Evolutionary conservation across 2,113 vertebrate genomes (phyloP).

Genomic region (Microcebus murinus): DNA sequence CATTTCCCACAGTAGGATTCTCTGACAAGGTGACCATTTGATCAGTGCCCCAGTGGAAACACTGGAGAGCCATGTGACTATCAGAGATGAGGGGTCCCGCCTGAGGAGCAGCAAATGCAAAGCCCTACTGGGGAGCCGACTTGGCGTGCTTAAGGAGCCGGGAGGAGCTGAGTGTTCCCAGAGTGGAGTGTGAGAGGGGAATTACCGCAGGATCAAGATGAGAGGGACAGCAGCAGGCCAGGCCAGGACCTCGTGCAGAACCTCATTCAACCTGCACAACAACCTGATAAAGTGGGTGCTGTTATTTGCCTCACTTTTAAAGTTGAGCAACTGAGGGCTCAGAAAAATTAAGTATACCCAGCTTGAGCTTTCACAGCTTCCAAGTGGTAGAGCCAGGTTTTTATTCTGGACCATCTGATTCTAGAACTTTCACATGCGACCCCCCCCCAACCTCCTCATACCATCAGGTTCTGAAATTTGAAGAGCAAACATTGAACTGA

Average conservation of each 20-base stretch:
- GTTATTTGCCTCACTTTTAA: not conserved
- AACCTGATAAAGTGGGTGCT: not conserved
- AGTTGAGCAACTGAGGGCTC: not conserved
- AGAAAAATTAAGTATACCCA: not conserved
- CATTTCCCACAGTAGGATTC: not conserved
- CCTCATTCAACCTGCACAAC: not conserved
- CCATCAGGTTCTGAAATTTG: not conserved
- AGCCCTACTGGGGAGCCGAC: not conserved
- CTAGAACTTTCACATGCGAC: not conserved
- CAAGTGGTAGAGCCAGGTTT: not conserved
- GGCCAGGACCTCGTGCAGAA: not conserved
- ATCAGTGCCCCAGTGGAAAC: not conserved
- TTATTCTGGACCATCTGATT: not conserved
- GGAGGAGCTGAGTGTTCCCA: not conserved
- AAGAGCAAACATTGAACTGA: not conserved
- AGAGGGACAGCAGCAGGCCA: not conserved
- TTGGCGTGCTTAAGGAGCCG: rapidly evolving
- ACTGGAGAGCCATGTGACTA: not conserved
- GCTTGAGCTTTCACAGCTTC: not conserved
- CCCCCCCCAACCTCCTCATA: not conserved
- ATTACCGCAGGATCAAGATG: too few species aligned
- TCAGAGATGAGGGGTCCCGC: not conserved
- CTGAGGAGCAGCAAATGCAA: not conserved
- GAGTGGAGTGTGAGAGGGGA: not conserved
- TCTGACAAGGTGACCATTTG: not conserved